Base-by-base conservation (phyloP, 1,140 invertebrate species). In the Zaprionus lachaisei region DNA sequence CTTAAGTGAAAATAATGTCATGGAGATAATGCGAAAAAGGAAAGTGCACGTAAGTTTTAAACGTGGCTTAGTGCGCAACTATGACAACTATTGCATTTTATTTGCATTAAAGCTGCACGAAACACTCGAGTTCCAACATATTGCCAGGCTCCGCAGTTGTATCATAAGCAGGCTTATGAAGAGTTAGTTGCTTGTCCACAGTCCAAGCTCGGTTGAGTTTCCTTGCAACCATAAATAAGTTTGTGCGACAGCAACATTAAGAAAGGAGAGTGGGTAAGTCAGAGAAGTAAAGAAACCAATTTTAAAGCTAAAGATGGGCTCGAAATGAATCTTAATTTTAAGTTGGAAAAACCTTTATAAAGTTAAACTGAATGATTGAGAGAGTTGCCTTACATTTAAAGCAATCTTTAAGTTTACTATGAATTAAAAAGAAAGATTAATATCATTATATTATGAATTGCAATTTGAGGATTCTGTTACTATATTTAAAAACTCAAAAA, bases 1-100 rank as follows among this genome's bases (percentile, higher is more conserved):
- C 84, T 87, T 87, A 87, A 87, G 56, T 76, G 57, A 78, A 83
- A 87, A 78, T 89, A 81, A 89, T 78, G 78, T 77, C 61, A 57
- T 69, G 57, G 64, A 87, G 84, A 87, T 87, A 87, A 87, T 84
- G 77, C 68, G 83, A 83, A 89, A 87, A 69, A 58, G 80, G 84
- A 87, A 87, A 87, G 83, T 89, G 83, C 70, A 75, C 64, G 49
- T 41, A 41, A 57, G 61, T 41, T 72, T 72, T 67, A 57, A 67
- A 65, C 70, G 63, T 65, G 44, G 73, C 61, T 77, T 66, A 66
- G 41, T 34, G 26, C 60, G 51, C 63, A 56, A 65, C 55, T 58
- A 38, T 49, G 11, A 31, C n/a, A 34, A 51, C 20, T 34, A 69
- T 54, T 26, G 74, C 80, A 81, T 89, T 89, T 83, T 51, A 76